Conservation (phyloP, 1,140 invertebrate species). For the Metaphire vulgaris region DNA sequence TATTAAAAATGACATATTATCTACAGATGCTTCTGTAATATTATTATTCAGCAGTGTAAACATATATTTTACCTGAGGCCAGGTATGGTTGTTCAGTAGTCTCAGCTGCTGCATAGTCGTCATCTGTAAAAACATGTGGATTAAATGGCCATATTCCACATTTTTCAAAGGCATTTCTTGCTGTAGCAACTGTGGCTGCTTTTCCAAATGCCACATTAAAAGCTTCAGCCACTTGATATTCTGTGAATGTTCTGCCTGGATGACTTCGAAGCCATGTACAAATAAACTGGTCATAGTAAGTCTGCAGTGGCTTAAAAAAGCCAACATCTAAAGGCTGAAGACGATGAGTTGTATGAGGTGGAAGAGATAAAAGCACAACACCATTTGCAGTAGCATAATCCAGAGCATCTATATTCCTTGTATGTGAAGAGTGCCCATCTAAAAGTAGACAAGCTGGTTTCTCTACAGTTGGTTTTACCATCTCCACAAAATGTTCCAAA, state of each 20-base stretch:
- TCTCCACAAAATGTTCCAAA: not conserved
- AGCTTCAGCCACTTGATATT: slow-evolving; percentile 36
- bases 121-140: slow-evolving; percentile 42
- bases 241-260: slow-evolving; percentile 32
- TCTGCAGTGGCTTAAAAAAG: slow-evolving; percentile 47
- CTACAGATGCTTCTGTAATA: too few relatives aligned
- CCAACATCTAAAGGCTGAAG: slow-evolving; percentile 47
- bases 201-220: slow-evolving; percentile 43
- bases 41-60: too few relatives aligned
- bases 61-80: too few relatives aligned
- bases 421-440: not conserved
- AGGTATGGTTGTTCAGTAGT: not conserved
- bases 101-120: slow-evolving; percentile 31
- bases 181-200: slow-evolving; percentile 44
- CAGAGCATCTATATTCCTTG: not conserved
- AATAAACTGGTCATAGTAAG: slow-evolving; percentile 42
- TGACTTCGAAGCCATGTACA: slow-evolving; percentile 35
- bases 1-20: too few relatives aligned
- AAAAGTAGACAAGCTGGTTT: not conserved
- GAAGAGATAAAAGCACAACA: slow-evolving; percentile 48
- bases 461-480: not conserved
- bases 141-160: slow-evolving; percentile 48
- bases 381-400: slow-evolving; percentile 59
- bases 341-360: slow-evolving; percentile 46
- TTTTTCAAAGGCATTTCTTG: slow-evolving; percentile 43